Percentiles rank a stretch among this genome's conserved stretches.
phyloP scores from a whole-genome alignment of 2,113 vertebrate species.

The Taxidea taxus region DNA sequence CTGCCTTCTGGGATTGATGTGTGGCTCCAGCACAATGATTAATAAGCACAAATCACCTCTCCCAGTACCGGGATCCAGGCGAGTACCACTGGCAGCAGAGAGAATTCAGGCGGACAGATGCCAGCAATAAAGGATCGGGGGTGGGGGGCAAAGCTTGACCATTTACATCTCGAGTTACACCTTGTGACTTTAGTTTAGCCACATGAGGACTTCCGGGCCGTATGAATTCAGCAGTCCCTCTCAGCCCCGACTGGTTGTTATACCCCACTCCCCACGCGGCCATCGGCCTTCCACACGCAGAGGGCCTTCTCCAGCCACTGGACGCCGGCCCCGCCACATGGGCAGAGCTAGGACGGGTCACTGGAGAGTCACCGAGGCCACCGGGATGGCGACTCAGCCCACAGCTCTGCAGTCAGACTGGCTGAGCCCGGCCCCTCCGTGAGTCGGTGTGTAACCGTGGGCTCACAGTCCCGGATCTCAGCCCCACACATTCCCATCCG shows the following conservation, averaged over 20 bases:
- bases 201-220: neutral
- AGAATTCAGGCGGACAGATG: neutral
- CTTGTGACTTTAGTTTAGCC: neutral
- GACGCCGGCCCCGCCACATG: accelerated
- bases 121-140: neutral
- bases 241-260: neutral
- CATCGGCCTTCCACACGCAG: accelerated
- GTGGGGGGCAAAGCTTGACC: accelerated
- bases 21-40: accelerated
- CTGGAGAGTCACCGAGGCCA: neutral
- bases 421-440: too few species aligned
- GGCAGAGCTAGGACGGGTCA: neutral
- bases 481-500: neutral
- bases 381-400: accelerated
- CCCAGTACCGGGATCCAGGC: neutral
- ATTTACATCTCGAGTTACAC: too few species aligned
- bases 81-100: accelerated
- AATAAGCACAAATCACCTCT: neutral
- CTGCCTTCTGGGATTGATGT: neutral
- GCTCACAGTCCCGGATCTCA: accelerated
- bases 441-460: accelerated
- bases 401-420: neutral
- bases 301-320: neutral
- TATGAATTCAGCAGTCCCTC: neutral
- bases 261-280: neutral